Evolutionary conservation across 2,113 vertebrate genomes (phyloP).

Genomic region (Sclerurus mexicanus): DNA sequence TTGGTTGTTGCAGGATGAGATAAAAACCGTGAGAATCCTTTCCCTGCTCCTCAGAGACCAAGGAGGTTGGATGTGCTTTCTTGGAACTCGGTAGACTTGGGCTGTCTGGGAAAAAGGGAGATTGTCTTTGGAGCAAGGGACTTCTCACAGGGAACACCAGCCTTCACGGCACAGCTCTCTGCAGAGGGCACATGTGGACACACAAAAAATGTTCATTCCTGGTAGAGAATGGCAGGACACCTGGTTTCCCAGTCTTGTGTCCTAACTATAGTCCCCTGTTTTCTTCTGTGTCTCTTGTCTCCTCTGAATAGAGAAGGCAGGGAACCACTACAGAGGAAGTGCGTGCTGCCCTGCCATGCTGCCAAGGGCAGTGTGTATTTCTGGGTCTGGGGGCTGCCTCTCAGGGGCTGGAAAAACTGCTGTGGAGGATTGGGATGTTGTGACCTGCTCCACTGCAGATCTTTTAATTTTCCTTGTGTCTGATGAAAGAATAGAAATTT

Average conservation of each 20-base stretch:
- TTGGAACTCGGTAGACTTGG: background rate
- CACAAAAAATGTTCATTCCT: background rate
- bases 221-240: background rate
- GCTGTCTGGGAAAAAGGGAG: background rate
- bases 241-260: background rate
- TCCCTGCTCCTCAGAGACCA: background rate
- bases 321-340: background rate
- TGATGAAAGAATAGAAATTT: background rate
- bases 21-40: background rate
- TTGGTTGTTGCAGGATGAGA: background rate
- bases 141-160: background rate
- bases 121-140: background rate
- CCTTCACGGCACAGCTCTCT: background rate
- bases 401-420: background rate
- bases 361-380: background rate
- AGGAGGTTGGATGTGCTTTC: background rate
- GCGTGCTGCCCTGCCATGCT: background rate
- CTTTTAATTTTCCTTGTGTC: background rate
- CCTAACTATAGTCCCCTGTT: background rate
- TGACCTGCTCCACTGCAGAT: background rate
- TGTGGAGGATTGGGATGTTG: background rate
- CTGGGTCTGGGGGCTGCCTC: background rate
- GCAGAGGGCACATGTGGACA: background rate
- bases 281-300: background rate
- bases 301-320: background rate